Conservation (phyloP, 2,888 invertebrate genomes). For the Emesis russula region DNA sequence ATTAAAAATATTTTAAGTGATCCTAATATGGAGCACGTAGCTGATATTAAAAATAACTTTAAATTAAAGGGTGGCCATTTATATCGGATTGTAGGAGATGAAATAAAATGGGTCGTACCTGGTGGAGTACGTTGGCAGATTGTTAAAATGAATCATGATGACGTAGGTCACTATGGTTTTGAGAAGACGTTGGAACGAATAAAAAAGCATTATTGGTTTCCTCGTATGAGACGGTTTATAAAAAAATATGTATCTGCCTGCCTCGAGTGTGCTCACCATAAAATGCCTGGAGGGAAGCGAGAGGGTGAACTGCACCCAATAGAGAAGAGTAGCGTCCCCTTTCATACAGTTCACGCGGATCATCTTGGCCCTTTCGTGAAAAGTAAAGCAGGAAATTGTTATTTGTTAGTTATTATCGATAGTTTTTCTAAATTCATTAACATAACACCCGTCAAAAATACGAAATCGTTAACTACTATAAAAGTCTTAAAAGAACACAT, state of each 20-base stretch:
- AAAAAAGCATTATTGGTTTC: constrained; percentile 80
- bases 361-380: constrained; percentile 80
- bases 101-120: constrained; percentile 82
- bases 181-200: constrained; percentile 79
- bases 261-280: constrained; percentile 80
- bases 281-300: constrained; percentile 68
- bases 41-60: constrained; percentile 75
- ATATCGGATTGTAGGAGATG: constrained; percentile 61
- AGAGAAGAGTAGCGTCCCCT: constrained; percentile 67
- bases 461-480: constrained; percentile 53
- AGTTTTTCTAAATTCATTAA: constrained; percentile 22
- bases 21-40: constrained; percentile 33
- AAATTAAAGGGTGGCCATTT: constrained; percentile 69
- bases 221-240: constrained; percentile 75
- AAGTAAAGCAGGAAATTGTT: constrained; percentile 72
- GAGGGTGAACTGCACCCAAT: constrained; percentile 82
- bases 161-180: constrained; percentile 71
- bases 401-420: constrained; percentile 75
- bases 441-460: constrained; percentile 20
- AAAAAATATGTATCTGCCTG: constrained; percentile 82
- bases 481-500: constrained; percentile 67
- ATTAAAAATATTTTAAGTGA: constrained; percentile 63
- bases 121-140: constrained; percentile 82
- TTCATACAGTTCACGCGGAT: constrained; percentile 86
- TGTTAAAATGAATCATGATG: constrained; percentile 78